Base-by-base conservation (phyloP, 2,797 vertebrate genomes). In the Merluccius polli region DNA sequence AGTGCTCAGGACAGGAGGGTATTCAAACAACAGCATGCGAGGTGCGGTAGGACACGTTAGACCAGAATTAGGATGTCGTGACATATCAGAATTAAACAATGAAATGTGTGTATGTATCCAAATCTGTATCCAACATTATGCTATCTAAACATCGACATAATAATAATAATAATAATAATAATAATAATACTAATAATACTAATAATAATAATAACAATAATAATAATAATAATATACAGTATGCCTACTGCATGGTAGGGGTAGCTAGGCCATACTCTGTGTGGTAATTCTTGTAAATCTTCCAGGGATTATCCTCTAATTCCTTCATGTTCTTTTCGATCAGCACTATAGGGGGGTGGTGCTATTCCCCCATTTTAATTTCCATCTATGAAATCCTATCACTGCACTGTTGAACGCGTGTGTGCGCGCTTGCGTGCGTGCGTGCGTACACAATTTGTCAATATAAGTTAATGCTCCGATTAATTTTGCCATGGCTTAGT, bases 281-380 rank as follows among this genome's bases (percentile, higher is more conserved):
- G 24, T 68, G 29, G 30, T 70, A n/a, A 52, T 21, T 48, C 29
- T 70, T 70, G 35, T 21, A 70, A 75, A 75, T 79, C 73, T 68
- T 67, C 31, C 16, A 15, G 65, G 27, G 33, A 63, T 63, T 73
- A 73, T 76, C 78, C n/a, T 65, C 73, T 71, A 71, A 74, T 73
- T 76, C 32, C 70, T 63, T 35, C 73, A 36, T 76, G 63, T 33
- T 72, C 69, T 67, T 74, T 74, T 74, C 52, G 74, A 73, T 35
- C 24, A 73, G 72, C 27, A 69, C 72, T 67, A 67, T 36, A n/a
- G 36, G 11, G 11, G 24, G 41, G 30, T 63, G 44, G 67, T 24
- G 44, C 33, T 70, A 35, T 74, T 59, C 67, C 29, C 21, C 33
- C 21, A 72, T 79, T 68, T 80, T 77, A 21, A 77, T 78, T 72